Conservation (phyloP, 1,140 invertebrate species). For the Conus betulinus region DNA sequence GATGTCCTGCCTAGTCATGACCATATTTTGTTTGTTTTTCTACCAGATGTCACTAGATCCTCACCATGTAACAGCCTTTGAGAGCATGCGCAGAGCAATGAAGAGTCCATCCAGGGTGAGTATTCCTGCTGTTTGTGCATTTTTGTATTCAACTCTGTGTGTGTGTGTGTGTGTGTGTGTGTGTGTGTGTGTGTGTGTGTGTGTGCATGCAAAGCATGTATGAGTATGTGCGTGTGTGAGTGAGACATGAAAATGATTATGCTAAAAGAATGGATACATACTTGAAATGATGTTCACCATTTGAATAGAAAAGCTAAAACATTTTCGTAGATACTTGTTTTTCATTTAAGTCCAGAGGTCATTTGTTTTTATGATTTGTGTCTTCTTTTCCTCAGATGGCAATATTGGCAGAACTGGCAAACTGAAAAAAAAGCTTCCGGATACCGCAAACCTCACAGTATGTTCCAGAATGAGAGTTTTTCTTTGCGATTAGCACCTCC, state of each 20-base stretch:
- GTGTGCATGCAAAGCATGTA: too few species aligned
- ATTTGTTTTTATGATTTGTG: too few species aligned
- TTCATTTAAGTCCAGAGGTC: too few species aligned
- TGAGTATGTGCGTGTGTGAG: too few species aligned
- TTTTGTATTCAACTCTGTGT: not conserved
- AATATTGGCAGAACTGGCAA: slow-evolving; percentile 70
- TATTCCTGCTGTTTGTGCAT: not conserved
- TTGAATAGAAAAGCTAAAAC: too few species aligned
- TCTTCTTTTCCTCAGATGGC: slow-evolving; percentile 63
- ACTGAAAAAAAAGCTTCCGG: slow-evolving; percentile 49
- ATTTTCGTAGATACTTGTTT: too few species aligned
- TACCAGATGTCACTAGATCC: slow-evolving; percentile 62
- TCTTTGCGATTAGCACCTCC: slow-evolving; percentile 67
- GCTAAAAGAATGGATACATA: too few species aligned
- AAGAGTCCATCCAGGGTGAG: slow-evolving; percentile 71
- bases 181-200: too few species aligned
- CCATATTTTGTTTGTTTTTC: not conserved
- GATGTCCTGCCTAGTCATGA: too few species aligned
- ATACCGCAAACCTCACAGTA: slow-evolving; percentile 52
- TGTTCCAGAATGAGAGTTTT: slow-evolving; percentile 71
- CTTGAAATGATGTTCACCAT: too few species aligned
- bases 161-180: not conserved
- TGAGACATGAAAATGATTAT: too few species aligned
- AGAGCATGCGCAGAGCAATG: slow-evolving; percentile 64
- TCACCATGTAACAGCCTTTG: slow-evolving; percentile 68